Evolutionary conservation across 2,797 vertebrate species (phyloP), one percentile per base, ranked within the genome.

Genomic region (Microctenopoma steveboyesi): DNA sequence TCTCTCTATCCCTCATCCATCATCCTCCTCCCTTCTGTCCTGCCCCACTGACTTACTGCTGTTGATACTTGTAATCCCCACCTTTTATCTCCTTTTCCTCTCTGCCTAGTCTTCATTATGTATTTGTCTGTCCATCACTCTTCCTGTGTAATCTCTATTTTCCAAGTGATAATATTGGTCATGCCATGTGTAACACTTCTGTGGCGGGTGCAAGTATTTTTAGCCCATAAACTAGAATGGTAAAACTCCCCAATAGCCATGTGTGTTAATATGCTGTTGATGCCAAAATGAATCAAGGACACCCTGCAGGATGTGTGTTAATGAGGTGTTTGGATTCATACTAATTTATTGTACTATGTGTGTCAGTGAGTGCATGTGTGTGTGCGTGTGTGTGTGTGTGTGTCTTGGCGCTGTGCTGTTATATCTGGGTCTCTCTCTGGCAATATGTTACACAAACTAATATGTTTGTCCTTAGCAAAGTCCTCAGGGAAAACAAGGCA

Each of bases 21-120:
- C 84, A 81, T 79, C 60, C 77, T 57, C 66, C 22, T 30, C 33
- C 69, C 67, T 79, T 74, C 72, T 86, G 71, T 74, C 83, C 74
- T 78, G 78, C 67, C 66, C 86, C 72, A 83, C 83, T 89, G 82
- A 84, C 84, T 87, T 74, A 83, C 77, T 86, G 66, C 81, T 74
- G 79, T 64, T 76, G 72, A 86, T 81, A 79, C 27, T 28, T 77
- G 67, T 89, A 89, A 92, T 92, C 86, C 74, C 76, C 28, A 57
- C 66, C 60, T 83, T 85, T 86, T 79, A 84, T 78, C 72, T 69
- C 66, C 33, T 62, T 33, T 46, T 47, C 14, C 62, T 11, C 48
- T 33, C 18, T 0, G 16, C 42, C 54, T 22, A 58, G 63, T 76
- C 83, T 81, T 83, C 76, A 83, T 85, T 79, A 85, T 83, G 82